Evolutionary conservation across 2,113 vertebrate genomes (phyloP), one percentile per base, ranked within the genome.

Genomic region (Gila orcuttii): DNA sequence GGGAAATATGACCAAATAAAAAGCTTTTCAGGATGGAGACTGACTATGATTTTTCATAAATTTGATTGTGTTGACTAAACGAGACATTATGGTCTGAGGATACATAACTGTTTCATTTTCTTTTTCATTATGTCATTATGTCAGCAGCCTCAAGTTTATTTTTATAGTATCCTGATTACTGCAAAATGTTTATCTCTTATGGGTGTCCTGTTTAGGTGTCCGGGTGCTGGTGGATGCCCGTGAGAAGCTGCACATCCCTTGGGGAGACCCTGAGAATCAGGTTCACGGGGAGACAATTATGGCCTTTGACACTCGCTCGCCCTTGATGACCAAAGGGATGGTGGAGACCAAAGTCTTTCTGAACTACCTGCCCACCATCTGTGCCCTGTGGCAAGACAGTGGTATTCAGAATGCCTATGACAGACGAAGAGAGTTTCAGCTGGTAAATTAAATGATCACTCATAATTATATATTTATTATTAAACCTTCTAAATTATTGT

Each of bases 181-280:
- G 9, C 4, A 23, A 71, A 4, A 39, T 28, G 10, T 47, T 0
- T 55, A n/a, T 77, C 28, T 50, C n/a, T 60, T 36, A 75, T 77
- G 28, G 52, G 52, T 19, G 52, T 57, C 84, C 77, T 55, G 5
- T 93, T 73, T 73, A 98, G 98, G 98, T 87, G 91, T 99, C 68
- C 95, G 98, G 84, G 98, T 99, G 88, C 90, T 99, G 79, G 98
- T 99, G 42, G 98, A 99, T 9, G 98, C 98, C 64, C 95, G 98
- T 55, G 98, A 99, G 93, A 99, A 99, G 91, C 96, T 99, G 86
- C 97, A 99, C 92, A 99, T 99, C 90, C 97, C 97, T 0, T 99
- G 98, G 98, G 98, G 97, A 84, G 94, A 98, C 79, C 89, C 94
- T 0, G 87, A 93, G 31, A 99, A 99, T 94, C 96, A 97, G 85